Conservation (phyloP, 2,888 invertebrate genomes). For the Oscheius sp. region DNA sequence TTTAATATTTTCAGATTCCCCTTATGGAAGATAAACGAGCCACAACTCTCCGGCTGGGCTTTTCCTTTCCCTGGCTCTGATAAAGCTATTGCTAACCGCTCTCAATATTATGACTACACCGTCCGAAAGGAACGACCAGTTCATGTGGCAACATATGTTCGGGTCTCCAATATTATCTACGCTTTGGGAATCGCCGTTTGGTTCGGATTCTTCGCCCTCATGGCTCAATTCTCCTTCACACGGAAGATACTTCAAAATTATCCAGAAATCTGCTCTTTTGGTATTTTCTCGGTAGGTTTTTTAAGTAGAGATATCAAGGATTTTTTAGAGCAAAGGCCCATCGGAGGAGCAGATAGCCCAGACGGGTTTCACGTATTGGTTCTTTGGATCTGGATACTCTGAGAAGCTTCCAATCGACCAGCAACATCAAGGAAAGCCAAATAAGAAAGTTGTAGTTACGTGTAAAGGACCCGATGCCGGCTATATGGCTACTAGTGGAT, state of each 20-base stretch:
- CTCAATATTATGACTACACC: conserved; percentile 81
- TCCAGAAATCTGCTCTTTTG: conserved; percentile 80
- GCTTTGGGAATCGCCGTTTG: conserved; percentile 73
- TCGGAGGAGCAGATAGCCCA: conserved; percentile 72
- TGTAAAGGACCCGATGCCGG: conserved; percentile 75
- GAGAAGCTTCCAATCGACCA: conserved; percentile 71
- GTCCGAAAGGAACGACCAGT: conserved; percentile 50
- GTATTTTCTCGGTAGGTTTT: conserved; percentile 75
- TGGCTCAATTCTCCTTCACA: conserved; percentile 78
- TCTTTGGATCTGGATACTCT: conserved; percentile 85
- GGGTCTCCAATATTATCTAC: conserved; percentile 75
- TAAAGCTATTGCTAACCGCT: conserved; percentile 75
- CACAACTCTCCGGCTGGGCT: conserved; percentile 75
- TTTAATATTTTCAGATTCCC: conserved; percentile 37
- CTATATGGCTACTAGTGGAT: conserved; percentile 74
- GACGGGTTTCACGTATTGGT: conserved; percentile 77
- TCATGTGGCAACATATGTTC: conserved; percentile 78
- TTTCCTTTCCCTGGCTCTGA: conserved; percentile 78
- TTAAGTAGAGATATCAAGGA: too few relatives aligned
- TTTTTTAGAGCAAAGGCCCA: conserved; percentile 76
- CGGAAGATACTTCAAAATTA: conserved; percentile 78
- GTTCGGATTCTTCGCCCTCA: conserved; percentile 74
- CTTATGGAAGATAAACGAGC: conserved; percentile 67
- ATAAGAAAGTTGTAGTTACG: conserved; percentile 78
- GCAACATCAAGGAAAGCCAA: conserved; percentile 76